Percentiles rank a stretch among this genome's conserved stretches.
phyloP scores from a whole-genome alignment of 2,797 vertebrate species.

The Hirundo rustica region DNA sequence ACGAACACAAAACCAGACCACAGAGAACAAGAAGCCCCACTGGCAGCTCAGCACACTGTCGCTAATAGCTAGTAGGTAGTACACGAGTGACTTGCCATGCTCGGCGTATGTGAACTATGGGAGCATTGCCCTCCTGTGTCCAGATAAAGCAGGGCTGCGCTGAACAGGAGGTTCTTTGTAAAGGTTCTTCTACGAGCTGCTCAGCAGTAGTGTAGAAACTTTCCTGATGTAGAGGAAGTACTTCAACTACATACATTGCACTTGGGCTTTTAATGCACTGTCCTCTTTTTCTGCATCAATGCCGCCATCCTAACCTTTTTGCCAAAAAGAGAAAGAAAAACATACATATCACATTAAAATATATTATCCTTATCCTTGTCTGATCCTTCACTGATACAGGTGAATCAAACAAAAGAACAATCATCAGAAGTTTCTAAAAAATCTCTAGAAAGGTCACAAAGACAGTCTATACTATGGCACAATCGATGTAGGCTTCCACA shows the following conservation, averaged over 20 bases:
- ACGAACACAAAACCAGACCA: constrained; percentile 8
- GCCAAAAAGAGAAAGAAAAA: constrained; percentile 22
- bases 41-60: background rate
- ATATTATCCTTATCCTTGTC: constrained; percentile 67
- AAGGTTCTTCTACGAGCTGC: constrained; percentile 9
- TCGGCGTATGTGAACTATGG: background rate
- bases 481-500: constrained; percentile 49
- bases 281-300: constrained; percentile 5
- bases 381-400: constrained; percentile 70
- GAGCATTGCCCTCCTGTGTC: background rate
- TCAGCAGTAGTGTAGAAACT: constrained; percentile 23
- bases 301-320: constrained; percentile 1
- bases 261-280: constrained; percentile 18
- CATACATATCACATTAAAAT: constrained; percentile 50
- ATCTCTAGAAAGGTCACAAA: constrained; percentile 59
- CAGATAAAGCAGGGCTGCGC: constrained; percentile 7
- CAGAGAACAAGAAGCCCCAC: background rate
- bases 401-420: constrained; percentile 69
- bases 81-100: background rate
- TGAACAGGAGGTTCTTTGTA: background rate
- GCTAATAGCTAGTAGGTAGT: background rate
- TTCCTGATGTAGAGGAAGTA: constrained; percentile 4
- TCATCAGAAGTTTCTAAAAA: constrained; percentile 52
- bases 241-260: constrained; percentile 31
- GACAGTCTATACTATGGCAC: constrained; percentile 59